These are phyloP conservation scores for Cephalotes varians DNA, from an alignment of 2,888 invertebrate species.

Conservation along the genomic window DNA sequence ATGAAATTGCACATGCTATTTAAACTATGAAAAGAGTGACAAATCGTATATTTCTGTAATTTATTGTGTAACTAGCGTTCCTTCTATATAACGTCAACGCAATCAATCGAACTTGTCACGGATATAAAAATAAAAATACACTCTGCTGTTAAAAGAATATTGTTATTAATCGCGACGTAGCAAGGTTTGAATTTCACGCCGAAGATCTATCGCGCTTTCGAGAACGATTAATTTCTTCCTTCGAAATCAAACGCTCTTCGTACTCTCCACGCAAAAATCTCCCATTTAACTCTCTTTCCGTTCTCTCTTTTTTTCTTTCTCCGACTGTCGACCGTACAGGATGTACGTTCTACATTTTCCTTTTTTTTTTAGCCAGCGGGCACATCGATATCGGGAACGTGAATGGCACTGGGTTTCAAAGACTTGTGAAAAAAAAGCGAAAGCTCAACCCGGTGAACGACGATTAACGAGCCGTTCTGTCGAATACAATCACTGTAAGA, in stretches of 20 bases:
- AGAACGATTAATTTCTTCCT: conserved; percentile 47
- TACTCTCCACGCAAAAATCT: conserved; percentile 41
- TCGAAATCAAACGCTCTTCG: conserved; percentile 43
- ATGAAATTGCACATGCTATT: not conserved
- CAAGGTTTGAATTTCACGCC: conserved; percentile 13
- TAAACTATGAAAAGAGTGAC: not conserved
- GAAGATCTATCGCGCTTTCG: conserved; percentile 45
- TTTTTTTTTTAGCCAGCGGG: conserved; percentile 34
- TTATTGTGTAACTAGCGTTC: not conserved
- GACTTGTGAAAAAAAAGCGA: conserved; percentile 55
- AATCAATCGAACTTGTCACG: not conserved
- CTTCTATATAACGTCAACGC: not conserved
- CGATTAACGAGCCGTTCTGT: conserved; percentile 51
- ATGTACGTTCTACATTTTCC: conserved; percentile 50
- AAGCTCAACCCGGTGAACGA: conserved; percentile 49
- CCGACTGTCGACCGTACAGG: conserved; percentile 44
- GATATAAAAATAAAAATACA: conserved; percentile 15
- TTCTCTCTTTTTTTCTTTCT: conserved; percentile 23
- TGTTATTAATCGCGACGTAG: not conserved
- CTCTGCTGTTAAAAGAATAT: not conserved
- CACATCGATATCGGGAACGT: conserved; percentile 58
- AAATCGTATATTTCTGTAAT: not conserved
- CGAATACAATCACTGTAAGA: conserved; percentile 51
- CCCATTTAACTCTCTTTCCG: conserved; percentile 38
- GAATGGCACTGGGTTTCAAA: conserved; percentile 62